phyloP scores from a whole-genome alignment of 2,797 vertebrate species.

The Notolepis coatsorum region DNA sequence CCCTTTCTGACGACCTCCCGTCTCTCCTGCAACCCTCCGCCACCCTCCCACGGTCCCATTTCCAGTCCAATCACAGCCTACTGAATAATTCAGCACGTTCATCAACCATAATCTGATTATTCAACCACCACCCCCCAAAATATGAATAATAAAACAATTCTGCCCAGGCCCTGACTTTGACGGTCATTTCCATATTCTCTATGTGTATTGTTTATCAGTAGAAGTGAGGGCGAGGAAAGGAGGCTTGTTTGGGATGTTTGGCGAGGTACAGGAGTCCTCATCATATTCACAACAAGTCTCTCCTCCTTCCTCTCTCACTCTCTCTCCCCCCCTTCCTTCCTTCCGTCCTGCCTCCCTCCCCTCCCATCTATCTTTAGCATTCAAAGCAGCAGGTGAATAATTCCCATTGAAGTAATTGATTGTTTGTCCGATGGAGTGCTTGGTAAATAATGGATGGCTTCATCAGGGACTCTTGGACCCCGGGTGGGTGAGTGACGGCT shows the following conservation, averaged over 20 bases:
- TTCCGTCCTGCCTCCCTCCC: background rate
- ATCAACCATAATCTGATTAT: conserved; percentile 82
- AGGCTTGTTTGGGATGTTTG: background rate
- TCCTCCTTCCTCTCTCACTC: conserved; percentile 1
- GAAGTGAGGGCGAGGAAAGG: background rate
- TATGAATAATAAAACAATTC: conserved; percentile 80
- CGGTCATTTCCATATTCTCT: conserved; percentile 61
- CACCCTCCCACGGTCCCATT: conserved; percentile 36
- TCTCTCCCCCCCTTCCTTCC: background rate
- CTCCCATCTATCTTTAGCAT: conserved; percentile 43
- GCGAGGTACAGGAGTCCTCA: conserved; percentile 20
- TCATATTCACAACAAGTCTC: conserved; percentile 13
- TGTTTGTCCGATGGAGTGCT: conserved; percentile 61
- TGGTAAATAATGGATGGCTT: conserved; percentile 80
- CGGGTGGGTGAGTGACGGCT: conserved; percentile 58
- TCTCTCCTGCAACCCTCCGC: background rate
- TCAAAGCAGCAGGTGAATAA: conserved; percentile 67
- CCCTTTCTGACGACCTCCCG: background rate
- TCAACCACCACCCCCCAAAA: conserved; percentile 69
- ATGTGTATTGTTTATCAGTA: conserved; percentile 1
- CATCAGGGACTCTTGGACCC: conserved; percentile 64
- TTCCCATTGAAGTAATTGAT: conserved; percentile 79
- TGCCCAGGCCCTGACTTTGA: conserved; percentile 22
- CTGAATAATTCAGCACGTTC: conserved; percentile 82
- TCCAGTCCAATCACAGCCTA: conserved; percentile 69